phyloP scores from a whole-genome alignment of 2,113 vertebrate genomes.

The Tragelaphus buxtoni region DNA sequence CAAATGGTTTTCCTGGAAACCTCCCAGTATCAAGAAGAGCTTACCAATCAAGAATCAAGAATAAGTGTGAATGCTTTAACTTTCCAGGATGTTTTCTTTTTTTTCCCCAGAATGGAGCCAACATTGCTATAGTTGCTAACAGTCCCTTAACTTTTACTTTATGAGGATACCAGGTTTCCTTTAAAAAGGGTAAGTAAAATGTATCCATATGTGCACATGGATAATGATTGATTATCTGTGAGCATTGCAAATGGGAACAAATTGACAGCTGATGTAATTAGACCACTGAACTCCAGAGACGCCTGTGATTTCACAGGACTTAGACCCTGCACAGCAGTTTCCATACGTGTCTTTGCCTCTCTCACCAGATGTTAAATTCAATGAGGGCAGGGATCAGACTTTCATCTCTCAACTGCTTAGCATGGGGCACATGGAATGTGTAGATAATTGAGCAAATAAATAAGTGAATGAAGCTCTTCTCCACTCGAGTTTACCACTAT shows the following conservation, averaged over 20 bases:
- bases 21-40: background rate
- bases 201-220: rapidly evolving
- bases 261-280: rapidly evolving
- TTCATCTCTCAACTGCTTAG: rapidly evolving
- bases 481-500: rapidly evolving
- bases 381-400: no score
- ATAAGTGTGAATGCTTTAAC: background rate
- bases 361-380: background rate
- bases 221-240: background rate
- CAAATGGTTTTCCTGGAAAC: constrained; percentile 28
- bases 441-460: background rate
- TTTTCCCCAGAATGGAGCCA: background rate
- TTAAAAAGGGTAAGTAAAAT: background rate
- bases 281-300: background rate
- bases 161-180: background rate
- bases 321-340: rapidly evolving
- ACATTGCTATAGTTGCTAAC: background rate
- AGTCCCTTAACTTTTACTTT: background rate
- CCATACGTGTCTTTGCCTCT: background rate
- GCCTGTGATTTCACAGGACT: no score
- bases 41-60: background rate
- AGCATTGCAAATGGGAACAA: background rate
- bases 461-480: background rate
- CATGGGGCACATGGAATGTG: rapidly evolving
- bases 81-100: background rate